Conservation (phyloP, 1,140 invertebrate species). For the Drepana arcuata region DNA sequence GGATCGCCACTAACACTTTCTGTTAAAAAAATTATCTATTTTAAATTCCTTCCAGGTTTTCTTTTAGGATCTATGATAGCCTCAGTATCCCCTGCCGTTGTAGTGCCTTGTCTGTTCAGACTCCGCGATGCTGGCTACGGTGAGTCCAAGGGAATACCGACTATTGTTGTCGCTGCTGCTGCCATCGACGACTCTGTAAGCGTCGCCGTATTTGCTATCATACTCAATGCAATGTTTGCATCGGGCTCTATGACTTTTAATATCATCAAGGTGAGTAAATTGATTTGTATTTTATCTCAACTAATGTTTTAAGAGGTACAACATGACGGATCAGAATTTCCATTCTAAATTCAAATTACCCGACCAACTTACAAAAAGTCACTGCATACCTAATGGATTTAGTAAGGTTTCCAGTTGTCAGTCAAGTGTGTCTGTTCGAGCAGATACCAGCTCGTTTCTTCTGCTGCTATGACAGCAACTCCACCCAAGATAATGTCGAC, state of each 20-base stretch:
- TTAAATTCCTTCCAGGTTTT: conserved; percentile 72
- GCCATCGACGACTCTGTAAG: conserved; percentile 92
- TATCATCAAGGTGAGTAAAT: conserved; percentile 55
- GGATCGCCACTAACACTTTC: too few relatives aligned
- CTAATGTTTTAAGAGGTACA: background rate
- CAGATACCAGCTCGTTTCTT: too few relatives aligned
- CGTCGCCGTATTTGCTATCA: conserved; percentile 92
- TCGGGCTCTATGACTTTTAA: conserved; percentile 76
- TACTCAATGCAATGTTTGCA: conserved; percentile 88
- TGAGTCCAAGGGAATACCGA: conserved; percentile 95
- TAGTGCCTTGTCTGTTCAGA: conserved; percentile 92
- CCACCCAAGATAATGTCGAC: too few relatives aligned
- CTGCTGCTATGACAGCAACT: too few relatives aligned
- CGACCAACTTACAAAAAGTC: too few relatives aligned
- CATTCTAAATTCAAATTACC: too few relatives aligned
- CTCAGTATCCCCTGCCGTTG: conserved; percentile 96
- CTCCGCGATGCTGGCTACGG: conserved; percentile 90
- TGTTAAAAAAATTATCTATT: too few relatives aligned
- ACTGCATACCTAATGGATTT: too few relatives aligned
- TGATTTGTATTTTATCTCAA: background rate
- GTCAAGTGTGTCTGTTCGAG: too few relatives aligned
- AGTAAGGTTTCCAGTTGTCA: too few relatives aligned
- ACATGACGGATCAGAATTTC: too few relatives aligned
- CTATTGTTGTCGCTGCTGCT: conserved; percentile 91
- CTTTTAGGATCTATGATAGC: conserved; percentile 90